Percentiles rank a stretch among this genome's conserved stretches.
These are phyloP conservation scores for Spilosoma lubricipeda DNA, from an alignment of 2,888 invertebrate genomes.

Conservation along the genomic window DNA sequence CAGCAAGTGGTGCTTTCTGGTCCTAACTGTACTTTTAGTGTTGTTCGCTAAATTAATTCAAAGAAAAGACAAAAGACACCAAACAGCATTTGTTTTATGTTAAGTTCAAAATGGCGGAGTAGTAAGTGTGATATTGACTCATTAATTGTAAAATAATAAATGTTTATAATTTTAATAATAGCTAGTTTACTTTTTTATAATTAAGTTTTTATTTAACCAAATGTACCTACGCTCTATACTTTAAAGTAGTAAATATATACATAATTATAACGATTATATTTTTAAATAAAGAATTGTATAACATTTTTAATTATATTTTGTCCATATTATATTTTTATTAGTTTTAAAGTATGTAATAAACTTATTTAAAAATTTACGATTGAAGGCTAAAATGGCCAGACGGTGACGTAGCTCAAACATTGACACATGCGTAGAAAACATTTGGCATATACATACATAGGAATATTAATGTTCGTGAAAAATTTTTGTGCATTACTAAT, in stretches of 20 bases:
- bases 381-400: slow-evolving; percentile 20
- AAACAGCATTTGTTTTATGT: slow-evolving; percentile 62
- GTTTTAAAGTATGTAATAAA: slow-evolving; percentile 26
- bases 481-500: too few species aligned
- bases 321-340: slow-evolving; percentile 17
- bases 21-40: slow-evolving; percentile 34
- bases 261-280: background rate
- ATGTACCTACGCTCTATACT: background rate
- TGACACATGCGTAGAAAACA: slow-evolving; percentile 28
- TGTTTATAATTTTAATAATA: slow-evolving; percentile 7
- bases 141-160: slow-evolving; percentile 1
- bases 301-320: slow-evolving; percentile 7
- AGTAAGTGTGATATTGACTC: slow-evolving; percentile 17
- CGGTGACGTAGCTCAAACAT: slow-evolving; percentile 31
- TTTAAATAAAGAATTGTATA: slow-evolving; percentile 14
- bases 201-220: slow-evolving; percentile 8
- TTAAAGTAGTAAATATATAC: background rate
- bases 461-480: too few species aligned
- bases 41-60: slow-evolving; percentile 36
- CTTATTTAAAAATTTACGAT: slow-evolving; percentile 14
- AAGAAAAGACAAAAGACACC: slow-evolving; percentile 66
- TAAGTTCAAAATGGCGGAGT: slow-evolving; percentile 34
- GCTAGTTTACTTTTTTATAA: background rate
- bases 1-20: too few species aligned
- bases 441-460: too few species aligned